phyloP scores from a whole-genome alignment of 2,888 invertebrate species.

The Agrochola lota region DNA sequence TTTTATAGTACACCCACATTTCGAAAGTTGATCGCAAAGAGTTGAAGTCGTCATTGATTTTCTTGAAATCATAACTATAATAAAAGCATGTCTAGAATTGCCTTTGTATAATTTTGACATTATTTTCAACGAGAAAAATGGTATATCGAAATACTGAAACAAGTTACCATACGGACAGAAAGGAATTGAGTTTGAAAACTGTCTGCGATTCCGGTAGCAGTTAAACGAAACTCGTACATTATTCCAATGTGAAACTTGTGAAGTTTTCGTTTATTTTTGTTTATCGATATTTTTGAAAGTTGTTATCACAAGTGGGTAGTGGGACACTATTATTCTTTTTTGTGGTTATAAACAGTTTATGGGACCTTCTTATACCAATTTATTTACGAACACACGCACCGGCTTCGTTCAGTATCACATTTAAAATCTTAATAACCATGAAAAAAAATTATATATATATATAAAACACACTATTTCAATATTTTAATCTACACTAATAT shows the following conservation, averaged over 20 bases:
- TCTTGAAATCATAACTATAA: not conserved
- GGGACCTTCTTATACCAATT: not conserved
- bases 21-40: not conserved
- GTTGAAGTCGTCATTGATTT: not conserved
- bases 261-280: slow-evolving; percentile 15
- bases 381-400: too few species aligned
- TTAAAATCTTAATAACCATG: too few species aligned
- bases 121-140: slow-evolving; percentile 23
- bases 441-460: too few species aligned
- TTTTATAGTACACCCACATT: not conserved
- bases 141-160: slow-evolving; percentile 11
- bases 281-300: slow-evolving; percentile 2
- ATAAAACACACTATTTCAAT: too few species aligned
- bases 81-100: not conserved
- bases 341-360: not conserved
- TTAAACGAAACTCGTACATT: slow-evolving; percentile 32
- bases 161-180: slow-evolving; percentile 10
- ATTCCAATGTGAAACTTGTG: slow-evolving; percentile 20
- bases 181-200: slow-evolving; percentile 47
- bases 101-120: slow-evolving; percentile 11
- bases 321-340: not conserved
- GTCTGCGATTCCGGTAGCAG: slow-evolving; percentile 27
- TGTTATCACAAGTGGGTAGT: not conserved
- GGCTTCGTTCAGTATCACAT: too few species aligned
- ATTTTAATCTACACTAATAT: too few species aligned